Evolutionary conservation across 2,888 invertebrate species (phyloP), one percentile per base, ranked within the genome.

Genomic region (Drosophila prolongata): DNA sequence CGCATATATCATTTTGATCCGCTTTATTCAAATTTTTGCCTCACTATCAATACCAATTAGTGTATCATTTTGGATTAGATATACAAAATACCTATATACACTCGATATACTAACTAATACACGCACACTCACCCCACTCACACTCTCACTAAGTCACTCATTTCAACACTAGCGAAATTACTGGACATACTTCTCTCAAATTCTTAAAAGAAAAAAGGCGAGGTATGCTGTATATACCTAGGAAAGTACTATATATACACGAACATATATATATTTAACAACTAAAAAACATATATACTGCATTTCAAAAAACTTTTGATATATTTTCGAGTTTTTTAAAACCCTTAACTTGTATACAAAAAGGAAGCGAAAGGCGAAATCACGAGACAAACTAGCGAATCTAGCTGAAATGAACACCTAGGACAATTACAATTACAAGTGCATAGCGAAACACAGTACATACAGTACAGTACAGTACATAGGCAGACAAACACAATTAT

Each of bases 251-350:
- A 75, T 71, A 57, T 64, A 78, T 64, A 71, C 46, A 55, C 34
- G 55, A 52, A 70, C 43, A 67, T 54, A 66, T 68, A 52, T 83
- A 79, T 79, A 77, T 66, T 62, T 60, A 66, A 78, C 50, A 74
- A 49, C 56, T 64, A 75, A 68, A 59, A 81, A 65, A 79, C 65
- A 78, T 68, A 85, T 76, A 77, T 75, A 75, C 70, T 68, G 87
- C 87, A 84, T 85, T 85, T 89, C 76, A 73, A 81, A 10, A 65
- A 74, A 64, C 73, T 84, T 87, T 84, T 76, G 80, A 85, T 87
- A 87, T 77, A 87, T 85, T 89, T 89, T 89, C 76, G 87, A 80
- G 77, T 78, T 76, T 86, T 75, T 76, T 71, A 77, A 74, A 74
- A 71, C 75, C 65, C 67, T 77, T 76, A 79, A 80, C 69, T 82